phyloP scores from a whole-genome alignment of 2,888 invertebrate species.

The Latheticus oryzae region DNA sequence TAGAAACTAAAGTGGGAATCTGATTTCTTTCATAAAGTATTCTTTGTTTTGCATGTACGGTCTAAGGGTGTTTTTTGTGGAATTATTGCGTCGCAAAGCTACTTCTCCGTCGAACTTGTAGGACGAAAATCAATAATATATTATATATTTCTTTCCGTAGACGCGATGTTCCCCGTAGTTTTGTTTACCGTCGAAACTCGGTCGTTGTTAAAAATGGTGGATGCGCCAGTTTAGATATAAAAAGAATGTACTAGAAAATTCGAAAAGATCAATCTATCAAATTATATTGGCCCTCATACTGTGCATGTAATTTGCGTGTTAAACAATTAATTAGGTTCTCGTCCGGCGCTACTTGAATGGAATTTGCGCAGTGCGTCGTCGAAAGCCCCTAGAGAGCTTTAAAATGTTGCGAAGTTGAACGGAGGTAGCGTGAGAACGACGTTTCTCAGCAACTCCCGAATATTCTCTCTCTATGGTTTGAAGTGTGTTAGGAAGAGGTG shows the following conservation, averaged over 20 bases:
- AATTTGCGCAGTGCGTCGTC: conserved; percentile 37
- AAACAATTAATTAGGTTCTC: conserved; percentile 27
- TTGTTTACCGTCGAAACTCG: conserved; percentile 22
- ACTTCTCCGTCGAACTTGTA: conserved; percentile 48
- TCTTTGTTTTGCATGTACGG: conserved; percentile 6
- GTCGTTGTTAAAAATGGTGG: conserved; percentile 29
- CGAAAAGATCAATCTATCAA: no score
- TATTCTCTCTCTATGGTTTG: conserved; percentile 39
- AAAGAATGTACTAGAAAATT: conserved; percentile 1
- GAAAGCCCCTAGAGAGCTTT: conserved; percentile 36
- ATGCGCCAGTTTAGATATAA: conserved; percentile 35
- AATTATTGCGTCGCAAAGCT: conserved; percentile 52
- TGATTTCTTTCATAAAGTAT: no score
- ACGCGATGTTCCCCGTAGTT: conserved; percentile 22
- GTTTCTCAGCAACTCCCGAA: conserved; percentile 34
- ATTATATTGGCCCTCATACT: not conserved
- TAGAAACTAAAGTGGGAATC: no score
- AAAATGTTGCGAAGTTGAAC: conserved; percentile 39
- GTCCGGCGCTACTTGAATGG: conserved; percentile 30
- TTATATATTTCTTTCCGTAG: conserved; percentile 34
- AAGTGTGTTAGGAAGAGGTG: conserved; percentile 49
- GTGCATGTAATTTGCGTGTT: conserved; percentile 21
- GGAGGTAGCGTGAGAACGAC: conserved; percentile 37
- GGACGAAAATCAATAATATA: conserved; percentile 55
- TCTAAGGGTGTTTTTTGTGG: conserved; percentile 22